Conservation (phyloP, 2,888 invertebrate species). For the Iselma pallidipennis region DNA sequence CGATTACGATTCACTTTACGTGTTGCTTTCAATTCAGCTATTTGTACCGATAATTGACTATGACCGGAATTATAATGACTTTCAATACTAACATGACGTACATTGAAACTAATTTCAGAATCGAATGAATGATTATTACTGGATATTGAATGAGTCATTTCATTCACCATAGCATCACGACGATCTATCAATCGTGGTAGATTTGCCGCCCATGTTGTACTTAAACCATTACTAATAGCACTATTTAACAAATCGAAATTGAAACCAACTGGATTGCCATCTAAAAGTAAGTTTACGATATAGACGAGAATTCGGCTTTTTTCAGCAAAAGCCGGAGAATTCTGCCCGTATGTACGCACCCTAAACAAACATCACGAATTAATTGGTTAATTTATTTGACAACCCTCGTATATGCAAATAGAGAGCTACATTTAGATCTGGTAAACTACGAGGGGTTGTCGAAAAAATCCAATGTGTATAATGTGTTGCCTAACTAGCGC, state of each 20-base stretch:
- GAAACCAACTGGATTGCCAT: constrained; percentile 87
- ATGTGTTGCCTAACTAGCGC: not conserved
- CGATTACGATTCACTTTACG: constrained; percentile 59
- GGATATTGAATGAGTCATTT: constrained; percentile 59
- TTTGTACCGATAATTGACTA: constrained; percentile 83
- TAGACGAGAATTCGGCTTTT: no score
- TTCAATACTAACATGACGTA: constrained; percentile 82
- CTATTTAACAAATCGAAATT: constrained; percentile 74
- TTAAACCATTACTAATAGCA: constrained; percentile 78
- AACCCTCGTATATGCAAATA: no score
- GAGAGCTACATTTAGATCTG: no score
- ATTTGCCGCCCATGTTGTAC: constrained; percentile 91
- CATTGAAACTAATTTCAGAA: constrained; percentile 71
- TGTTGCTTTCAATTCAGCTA: constrained; percentile 78
- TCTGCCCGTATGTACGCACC: no score
- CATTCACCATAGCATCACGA: constrained; percentile 77
- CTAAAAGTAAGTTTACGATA: constrained; percentile 86
- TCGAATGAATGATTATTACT: constrained; percentile 62
- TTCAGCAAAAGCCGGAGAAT: no score
- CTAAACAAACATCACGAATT: no score
- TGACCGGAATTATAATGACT: constrained; percentile 86
- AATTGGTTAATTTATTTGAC: no score
- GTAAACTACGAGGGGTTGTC: no score
- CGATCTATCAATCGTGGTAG: constrained; percentile 84
- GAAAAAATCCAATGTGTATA: no score